These are phyloP conservation scores for Druon quercuslanigerum DNA, from an alignment of 1,140 invertebrate species.

Conservation along the genomic window DNA sequence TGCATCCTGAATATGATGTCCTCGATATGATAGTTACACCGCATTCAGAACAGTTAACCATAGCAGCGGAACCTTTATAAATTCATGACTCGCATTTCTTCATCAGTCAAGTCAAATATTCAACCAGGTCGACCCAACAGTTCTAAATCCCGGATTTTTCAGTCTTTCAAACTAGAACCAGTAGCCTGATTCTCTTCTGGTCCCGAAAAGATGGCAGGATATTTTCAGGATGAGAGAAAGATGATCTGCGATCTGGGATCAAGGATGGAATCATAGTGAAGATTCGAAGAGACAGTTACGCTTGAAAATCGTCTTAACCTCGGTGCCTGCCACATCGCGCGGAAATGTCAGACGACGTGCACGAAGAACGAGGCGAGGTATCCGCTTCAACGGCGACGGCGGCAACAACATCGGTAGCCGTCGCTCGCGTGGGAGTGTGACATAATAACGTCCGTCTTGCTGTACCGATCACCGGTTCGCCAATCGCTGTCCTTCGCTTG, in stretches of 20 bases:
- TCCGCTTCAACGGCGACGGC: slow-evolving; percentile 35
- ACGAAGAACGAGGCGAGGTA: slow-evolving; percentile 37
- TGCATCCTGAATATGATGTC: no score
- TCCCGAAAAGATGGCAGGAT: no score
- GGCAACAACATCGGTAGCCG: slow-evolving; percentile 44
- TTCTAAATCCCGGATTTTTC: no score
- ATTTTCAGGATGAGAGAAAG: no score
- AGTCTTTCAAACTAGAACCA: no score
- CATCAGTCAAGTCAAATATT: no score
- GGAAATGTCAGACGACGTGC: slow-evolving; percentile 65
- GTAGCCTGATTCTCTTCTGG: no score
- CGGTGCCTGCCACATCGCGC: slow-evolving; percentile 37
- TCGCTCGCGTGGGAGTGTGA: slow-evolving; percentile 69
- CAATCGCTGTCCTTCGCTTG: not conserved
- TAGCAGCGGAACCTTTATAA: no score
- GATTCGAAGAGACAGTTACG: slow-evolving; percentile 38
- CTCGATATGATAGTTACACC: no score
- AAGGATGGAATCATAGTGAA: not conserved
- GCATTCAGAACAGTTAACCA: no score
- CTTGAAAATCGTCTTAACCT: slow-evolving; percentile 38
- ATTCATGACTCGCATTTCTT: no score
- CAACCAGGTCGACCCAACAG: no score
- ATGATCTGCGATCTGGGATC: not conserved
- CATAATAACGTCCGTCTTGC: slow-evolving; percentile 59
- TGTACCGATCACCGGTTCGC: not conserved